phyloP scores from a whole-genome alignment of 2,113 vertebrate genomes.

The Tragelaphus buxtoni region DNA sequence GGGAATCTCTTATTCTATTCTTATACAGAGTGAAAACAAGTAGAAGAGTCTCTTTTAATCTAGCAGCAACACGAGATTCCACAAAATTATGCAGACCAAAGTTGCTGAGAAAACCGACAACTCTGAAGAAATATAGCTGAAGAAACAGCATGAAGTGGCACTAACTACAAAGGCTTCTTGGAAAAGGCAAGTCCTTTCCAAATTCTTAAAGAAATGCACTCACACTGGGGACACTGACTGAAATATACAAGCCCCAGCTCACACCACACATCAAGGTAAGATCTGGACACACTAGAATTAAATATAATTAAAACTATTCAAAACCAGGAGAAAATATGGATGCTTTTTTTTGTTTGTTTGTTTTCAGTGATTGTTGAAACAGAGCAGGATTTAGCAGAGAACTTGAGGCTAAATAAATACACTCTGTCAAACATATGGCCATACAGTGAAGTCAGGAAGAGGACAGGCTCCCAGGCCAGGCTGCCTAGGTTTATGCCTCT shows the following conservation, averaged over 20 bases:
- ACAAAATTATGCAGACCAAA: not conserved
- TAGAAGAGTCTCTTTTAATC: conserved; percentile 2
- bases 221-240: not conserved
- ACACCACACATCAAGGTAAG: not conserved
- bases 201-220: not conserved
- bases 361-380: conserved; percentile 3
- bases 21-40: not conserved
- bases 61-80: not conserved
- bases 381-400: not conserved
- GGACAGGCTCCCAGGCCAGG: not conserved
- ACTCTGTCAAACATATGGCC: not conserved
- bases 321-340: not conserved
- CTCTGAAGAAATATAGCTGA: conserved; percentile 3
- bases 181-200: not conserved
- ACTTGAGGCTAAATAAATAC: not conserved
- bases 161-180: conserved; percentile 5
- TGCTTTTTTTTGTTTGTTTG: not conserved
- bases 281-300: not conserved
- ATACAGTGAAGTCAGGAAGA: not conserved
- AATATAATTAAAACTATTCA: conserved; percentile 7
- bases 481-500: not conserved
- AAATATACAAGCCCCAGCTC: not conserved
- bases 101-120: not conserved
- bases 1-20: not conserved
- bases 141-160: not conserved